Evolutionary conservation across 2,113 vertebrate genomes (phyloP), one percentile per base, ranked within the genome.

Genomic region (Lasiurus borealis): DNA sequence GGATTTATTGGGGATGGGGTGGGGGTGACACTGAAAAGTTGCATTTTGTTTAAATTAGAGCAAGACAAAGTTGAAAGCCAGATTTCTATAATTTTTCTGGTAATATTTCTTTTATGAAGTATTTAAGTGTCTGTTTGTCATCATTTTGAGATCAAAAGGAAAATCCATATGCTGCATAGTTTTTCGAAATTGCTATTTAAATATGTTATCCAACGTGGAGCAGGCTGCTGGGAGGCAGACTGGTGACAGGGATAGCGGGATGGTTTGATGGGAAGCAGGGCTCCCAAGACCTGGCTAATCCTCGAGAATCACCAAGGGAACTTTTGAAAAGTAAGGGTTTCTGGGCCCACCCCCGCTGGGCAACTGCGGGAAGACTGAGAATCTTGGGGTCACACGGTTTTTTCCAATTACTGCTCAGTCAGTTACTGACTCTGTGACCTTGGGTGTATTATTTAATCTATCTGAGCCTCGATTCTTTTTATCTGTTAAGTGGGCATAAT

Each of bases 71-170:
- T 91, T 95, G 94, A 98, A 97, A 96, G 91, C 88, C 97, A 97
- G 97, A 88, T 94, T 95, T 97, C 85, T 95, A 81, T 95, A 90
- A 84, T 97, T 97, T 97, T 97, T 95, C 96, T 96, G 91, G 96
- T 97, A 92, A 91, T 95, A 95, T 96, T 97, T 97, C 96, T 97
- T 97, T 97, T 97, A 96, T 95, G 97, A 97, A 96, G 95, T 95
- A 97, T 96, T 91, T 96, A 94, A 97, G 95, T 97, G 91, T 97
- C 97, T 98, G 96, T 97, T 97, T 97, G 97, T 96, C 96, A 96
- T 97, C 97, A 98, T 97, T 96, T 97, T 96, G 94, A 97, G 96
- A 97, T 98, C 96, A 97, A 98, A 98, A 97, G 95, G 88, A 91
- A 97, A 97, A 92, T 48, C 96, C 96, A 97, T 95, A 94, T 96